Base-by-base conservation (phyloP, 2,888 invertebrate species). In the Octodonta nipae region DNA sequence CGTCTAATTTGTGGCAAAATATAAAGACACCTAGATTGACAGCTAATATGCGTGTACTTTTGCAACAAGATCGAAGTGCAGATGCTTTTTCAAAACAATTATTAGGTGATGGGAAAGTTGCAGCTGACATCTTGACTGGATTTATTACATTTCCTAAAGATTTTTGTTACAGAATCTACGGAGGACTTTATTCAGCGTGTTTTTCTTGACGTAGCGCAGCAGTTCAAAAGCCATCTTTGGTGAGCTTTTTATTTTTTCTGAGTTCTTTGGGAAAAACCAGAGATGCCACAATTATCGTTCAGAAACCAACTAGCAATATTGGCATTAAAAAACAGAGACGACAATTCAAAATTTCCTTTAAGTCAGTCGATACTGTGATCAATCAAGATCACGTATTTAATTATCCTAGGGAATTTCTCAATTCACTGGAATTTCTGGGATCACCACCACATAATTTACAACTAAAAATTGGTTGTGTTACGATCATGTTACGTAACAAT, bases 1-100 rank as follows among this genome's bases (percentile, higher is more conserved):
- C 4, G 3, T 29, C 26, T 2, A 26, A 12, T 45, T 33, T 50
- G 30, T 51, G 49, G 47, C 22, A 30, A 30, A 16, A 48, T 33
- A 44, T 46, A 5, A 37, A 46, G 27, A 49, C 15, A 42, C 13
- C 15, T 2, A 13, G 5, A 13, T 15, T 28, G 4, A 14, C 28
- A n/a, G 15, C 28, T 8, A 28, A 28, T n/a, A 28, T 28, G 28
- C 13, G 28, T 13, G 28, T 28, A 5, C 2, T 6, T 8, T 28
- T 28, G 8, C 28, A 8, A 1, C 5, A 15, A 10, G 22, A 30
- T 7, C 13, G 7, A 10, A 13, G 3, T 22, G 17, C 17, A 6
- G 17, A 17, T 6, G 17, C 5, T 17, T 17, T 17, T 8, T 17
- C 17, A 6, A 5, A 17, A 8, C 17, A 17, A 17, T 17, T 17